Evolutionary conservation across 1,140 invertebrate genomes (phyloP).

Genomic region (Drosophila subobscura): DNA sequence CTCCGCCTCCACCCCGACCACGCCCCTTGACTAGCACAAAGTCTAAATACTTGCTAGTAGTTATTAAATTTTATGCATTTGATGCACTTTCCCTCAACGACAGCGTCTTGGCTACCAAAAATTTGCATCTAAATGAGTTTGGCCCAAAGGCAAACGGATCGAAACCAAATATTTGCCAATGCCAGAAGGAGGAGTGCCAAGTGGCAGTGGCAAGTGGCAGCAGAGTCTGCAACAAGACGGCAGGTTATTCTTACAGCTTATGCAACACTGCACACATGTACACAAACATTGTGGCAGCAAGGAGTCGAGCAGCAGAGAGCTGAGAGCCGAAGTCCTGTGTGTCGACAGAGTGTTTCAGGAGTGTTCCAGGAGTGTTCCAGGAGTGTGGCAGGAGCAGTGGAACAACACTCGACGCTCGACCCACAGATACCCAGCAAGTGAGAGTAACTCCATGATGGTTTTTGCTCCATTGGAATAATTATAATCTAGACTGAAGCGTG

Average conservation of each 20-base stretch:
- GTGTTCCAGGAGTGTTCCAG: not conserved
- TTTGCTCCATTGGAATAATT: too few relatives aligned
- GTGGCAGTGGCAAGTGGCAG: too few relatives aligned
- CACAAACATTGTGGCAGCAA: conserved; percentile 66
- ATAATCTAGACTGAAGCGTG: too few relatives aligned
- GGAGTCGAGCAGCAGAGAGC: not conserved
- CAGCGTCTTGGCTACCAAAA: conserved; percentile 57
- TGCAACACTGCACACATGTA: conserved; percentile 79
- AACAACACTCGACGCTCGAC: too few relatives aligned
- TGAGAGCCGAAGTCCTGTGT: not conserved
- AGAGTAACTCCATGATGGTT: too few relatives aligned
- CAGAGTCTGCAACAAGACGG: conserved; percentile 34
- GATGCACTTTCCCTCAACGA: conserved; percentile 56
- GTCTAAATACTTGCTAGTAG: conserved; percentile 64
- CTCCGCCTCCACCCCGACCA: not conserved
- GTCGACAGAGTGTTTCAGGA: not conserved
- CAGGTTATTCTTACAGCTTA: conserved; percentile 80
- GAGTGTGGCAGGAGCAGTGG: too few relatives aligned
- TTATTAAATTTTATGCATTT: conserved; percentile 78
- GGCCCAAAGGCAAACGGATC: conserved; percentile 78
- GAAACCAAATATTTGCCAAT: conserved; percentile 78
- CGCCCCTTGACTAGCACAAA: conserved; percentile 2
- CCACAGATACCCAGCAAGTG: too few relatives aligned
- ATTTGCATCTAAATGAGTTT: conserved; percentile 82
- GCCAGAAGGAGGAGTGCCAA: too few relatives aligned